Conservation (phyloP, 2,113 vertebrate species). For the Carassius auratus region DNA sequence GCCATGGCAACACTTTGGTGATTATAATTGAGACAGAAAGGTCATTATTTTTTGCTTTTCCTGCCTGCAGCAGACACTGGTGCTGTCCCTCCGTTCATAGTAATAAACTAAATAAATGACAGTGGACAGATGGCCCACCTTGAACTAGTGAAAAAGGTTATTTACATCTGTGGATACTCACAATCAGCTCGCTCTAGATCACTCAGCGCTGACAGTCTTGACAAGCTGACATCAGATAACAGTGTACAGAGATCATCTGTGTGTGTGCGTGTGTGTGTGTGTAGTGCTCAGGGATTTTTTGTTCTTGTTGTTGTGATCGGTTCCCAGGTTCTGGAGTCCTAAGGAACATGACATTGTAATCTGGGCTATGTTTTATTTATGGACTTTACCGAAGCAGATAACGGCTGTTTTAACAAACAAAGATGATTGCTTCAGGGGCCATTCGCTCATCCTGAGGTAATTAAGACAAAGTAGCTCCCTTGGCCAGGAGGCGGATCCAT, state of each 20-base stretch:
- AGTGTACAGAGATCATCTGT: slow-evolving; percentile 5
- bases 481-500: slow-evolving; percentile 71
- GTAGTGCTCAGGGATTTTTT: slow-evolving; percentile 69
- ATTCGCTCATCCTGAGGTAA: slow-evolving; percentile 82
- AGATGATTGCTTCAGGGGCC: slow-evolving; percentile 87
- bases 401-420: slow-evolving; percentile 85
- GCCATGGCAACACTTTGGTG: slow-evolving; percentile 58
- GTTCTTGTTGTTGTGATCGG: slow-evolving; percentile 71
- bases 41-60: slow-evolving; percentile 64
- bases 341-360: slow-evolving; percentile 81
- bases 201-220: slow-evolving; percentile 65
- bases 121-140: slow-evolving; percentile 68
- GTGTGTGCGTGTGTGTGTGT: background rate
- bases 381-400: slow-evolving; percentile 72
- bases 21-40: slow-evolving; percentile 63
- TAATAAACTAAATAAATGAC: slow-evolving; percentile 69
- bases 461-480: slow-evolving; percentile 84
- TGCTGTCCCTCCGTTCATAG: slow-evolving; percentile 52
- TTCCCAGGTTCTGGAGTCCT: slow-evolving; percentile 76
- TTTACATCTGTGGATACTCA: slow-evolving; percentile 70
- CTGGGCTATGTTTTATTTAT: slow-evolving; percentile 88
- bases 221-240: slow-evolving; percentile 45
- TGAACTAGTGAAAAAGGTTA: slow-evolving; percentile 72
- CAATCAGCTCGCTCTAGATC: slow-evolving; percentile 65
- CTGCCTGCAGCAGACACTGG: slow-evolving; percentile 40